Base-by-base conservation (phyloP, 37 sponge, comb jelly and placozoan species). In the Mnemiopsis leidyi region DNA sequence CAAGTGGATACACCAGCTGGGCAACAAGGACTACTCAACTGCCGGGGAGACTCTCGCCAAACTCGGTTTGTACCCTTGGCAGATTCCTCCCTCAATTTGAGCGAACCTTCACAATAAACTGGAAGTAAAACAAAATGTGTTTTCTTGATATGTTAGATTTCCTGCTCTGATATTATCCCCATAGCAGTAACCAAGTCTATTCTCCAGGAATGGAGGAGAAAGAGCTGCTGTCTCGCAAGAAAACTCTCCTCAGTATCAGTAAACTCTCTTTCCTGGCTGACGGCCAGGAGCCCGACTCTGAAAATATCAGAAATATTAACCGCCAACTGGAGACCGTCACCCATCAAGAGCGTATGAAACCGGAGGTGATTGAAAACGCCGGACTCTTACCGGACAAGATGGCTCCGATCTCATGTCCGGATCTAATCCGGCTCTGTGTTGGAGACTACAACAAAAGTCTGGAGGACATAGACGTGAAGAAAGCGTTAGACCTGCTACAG, bases 1-100 rank as follows among this genome's bases (percentile, higher is more conserved):
- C 9, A 82, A 82, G 38, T 82, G 82, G 82, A 82, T 82, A 31
- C 82, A 82, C 82, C 82, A 82, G 38, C 23, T 82, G 82, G 82
- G 82, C 5, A 82, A 30, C 82, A 82, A 34, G 38, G 82, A 82
- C 23, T 82, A 36, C 23, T 5, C 23, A 2, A 82, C 82, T 23
- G 82, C 82, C 3, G 82, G 37, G 23, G 23, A 82, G 35, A 82
- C 82, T 7, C 82, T 82, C 3, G 82, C 82, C 9, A 34, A 31
- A 31, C 38, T 82, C 23, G 82, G 82, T 82, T n/a, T n/a, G n/a
- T n/a, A n/a, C n/a, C n/a, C n/a, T n/a, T n/a, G n/a, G n/a, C n/a
- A n/a, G n/a, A n/a, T n/a, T n/a, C n/a, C n/a, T n/a, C n/a, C n/a
- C n/a, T n/a, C n/a, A n/a, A n/a, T n/a, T n/a, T n/a, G n/a, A n/a